Conservation (phyloP, 1,140 invertebrate species). For the Armadillidium nasatum region DNA sequence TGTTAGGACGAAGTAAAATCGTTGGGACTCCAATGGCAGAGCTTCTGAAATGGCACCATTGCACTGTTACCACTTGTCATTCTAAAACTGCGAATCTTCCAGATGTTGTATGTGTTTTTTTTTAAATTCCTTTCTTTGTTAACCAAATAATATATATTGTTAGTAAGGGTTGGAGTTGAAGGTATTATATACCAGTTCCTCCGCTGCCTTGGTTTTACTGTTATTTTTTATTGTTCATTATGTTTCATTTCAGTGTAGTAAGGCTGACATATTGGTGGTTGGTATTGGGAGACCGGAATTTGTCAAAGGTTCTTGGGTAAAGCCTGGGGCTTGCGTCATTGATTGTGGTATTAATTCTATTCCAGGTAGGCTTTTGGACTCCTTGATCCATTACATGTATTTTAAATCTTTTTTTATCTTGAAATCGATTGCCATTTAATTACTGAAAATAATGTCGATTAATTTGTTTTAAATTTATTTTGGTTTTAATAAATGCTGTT, state of each 20-base stretch:
- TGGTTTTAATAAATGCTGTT: too few species aligned
- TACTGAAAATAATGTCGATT: too few species aligned
- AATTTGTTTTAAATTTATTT: too few species aligned
- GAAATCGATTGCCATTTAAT: too few species aligned
- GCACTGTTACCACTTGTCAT: conserved; percentile 94
- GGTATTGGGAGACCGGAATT: conserved; percentile 86
- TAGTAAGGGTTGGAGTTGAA: too few species aligned
- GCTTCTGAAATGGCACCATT: conserved; percentile 92
- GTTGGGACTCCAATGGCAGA: conserved; percentile 93
- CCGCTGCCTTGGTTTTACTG: too few species aligned
- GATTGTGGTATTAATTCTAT: conserved; percentile 98
- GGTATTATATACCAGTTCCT: too few species aligned
- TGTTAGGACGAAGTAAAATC: conserved; percentile 94
- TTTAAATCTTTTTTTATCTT: background rate
- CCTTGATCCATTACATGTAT: background rate
- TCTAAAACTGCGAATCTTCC: conserved; percentile 83
- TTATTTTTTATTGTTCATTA: too few species aligned
- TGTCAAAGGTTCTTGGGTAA: conserved; percentile 94
- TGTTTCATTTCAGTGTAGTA: conserved; percentile 51
- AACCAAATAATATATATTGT: too few species aligned
- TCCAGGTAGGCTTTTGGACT: conserved; percentile 62
- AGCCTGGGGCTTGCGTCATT: conserved; percentile 97
- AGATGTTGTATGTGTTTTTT: conserved; percentile 59
- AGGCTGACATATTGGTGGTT: conserved; percentile 93
- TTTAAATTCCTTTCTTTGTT: too few species aligned